Conservation (phyloP, 2,797 vertebrate genomes). For the Pterois miles region DNA sequence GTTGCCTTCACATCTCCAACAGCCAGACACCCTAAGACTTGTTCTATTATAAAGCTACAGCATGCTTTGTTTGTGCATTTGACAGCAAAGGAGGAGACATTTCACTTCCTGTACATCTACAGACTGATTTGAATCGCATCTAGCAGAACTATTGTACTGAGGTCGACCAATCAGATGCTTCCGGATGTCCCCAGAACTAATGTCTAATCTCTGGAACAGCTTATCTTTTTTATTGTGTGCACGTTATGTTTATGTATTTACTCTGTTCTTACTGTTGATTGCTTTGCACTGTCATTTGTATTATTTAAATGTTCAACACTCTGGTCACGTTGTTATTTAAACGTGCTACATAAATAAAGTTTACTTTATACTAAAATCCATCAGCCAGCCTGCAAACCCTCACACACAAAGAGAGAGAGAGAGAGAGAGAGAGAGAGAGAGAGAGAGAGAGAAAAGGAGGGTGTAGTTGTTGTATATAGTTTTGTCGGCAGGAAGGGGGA, state of each 20-base stretch:
- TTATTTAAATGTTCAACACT: not conserved
- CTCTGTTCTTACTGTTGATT: not conserved
- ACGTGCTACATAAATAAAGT: not conserved
- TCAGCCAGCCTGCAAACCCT: not conserved
- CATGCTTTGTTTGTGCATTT: conserved; percentile 17
- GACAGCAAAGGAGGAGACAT: not conserved
- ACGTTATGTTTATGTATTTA: too few relatives aligned
- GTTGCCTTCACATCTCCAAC: not conserved
- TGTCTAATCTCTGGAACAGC: not conserved
- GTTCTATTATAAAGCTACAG: not conserved
- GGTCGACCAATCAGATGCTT: too few relatives aligned
- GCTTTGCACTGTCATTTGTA: not conserved
- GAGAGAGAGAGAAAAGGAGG: not conserved
- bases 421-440: not conserved
- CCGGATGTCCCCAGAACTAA: not conserved
- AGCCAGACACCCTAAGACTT: not conserved
- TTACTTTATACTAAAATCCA: not conserved
- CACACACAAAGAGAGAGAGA: not conserved
- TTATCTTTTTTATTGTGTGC: too few relatives aligned
- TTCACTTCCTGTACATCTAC: not conserved
- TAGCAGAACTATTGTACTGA: too few relatives aligned
- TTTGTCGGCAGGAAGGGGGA: not conserved
- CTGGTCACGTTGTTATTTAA: not conserved
- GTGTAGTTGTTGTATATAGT: not conserved
- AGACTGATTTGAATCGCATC: too few relatives aligned